These are phyloP conservation scores for Epicampocera succincta DNA, from an alignment of 2,888 invertebrate species.

Conservation along the genomic window DNA sequence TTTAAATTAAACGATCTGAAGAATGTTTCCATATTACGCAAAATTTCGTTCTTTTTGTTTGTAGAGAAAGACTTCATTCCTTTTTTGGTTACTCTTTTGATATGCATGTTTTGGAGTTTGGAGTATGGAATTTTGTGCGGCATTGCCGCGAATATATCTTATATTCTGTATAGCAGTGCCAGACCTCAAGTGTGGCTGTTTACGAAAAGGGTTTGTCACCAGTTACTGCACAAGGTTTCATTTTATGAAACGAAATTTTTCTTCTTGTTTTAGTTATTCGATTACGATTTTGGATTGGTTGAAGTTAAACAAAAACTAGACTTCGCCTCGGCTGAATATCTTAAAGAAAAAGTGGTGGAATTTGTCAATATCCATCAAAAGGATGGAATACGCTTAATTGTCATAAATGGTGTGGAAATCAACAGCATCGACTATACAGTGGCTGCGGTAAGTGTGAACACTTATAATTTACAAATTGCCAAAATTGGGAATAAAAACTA, in stretches of 20 bases:
- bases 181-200: conserved; percentile 87
- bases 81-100: conserved; percentile 90
- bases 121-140: conserved; percentile 95
- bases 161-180: conserved; percentile 92
- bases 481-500: no score
- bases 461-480: no score
- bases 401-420: conserved; percentile 87
- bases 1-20: not conserved
- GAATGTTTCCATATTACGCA: not conserved
- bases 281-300: conserved; percentile 84
- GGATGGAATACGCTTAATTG: conserved; percentile 84
- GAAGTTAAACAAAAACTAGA: conserved; percentile 88
- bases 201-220: conserved; percentile 75
- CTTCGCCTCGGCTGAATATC: conserved; percentile 91
- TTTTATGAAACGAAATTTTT: not conserved
- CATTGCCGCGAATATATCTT: conserved; percentile 89
- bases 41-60: conserved; percentile 57
- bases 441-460: conserved; percentile 82
- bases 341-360: conserved; percentile 86
- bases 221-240: not conserved
- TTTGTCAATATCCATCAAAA: conserved; percentile 86
- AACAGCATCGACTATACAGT: conserved; percentile 85
- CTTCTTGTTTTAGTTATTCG: conserved; percentile 76
- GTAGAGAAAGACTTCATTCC: conserved; percentile 93
- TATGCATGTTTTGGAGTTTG: conserved; percentile 90